Evolutionary conservation across 2,888 invertebrate species (phyloP).

Genomic region (Lymantria dispar): DNA sequence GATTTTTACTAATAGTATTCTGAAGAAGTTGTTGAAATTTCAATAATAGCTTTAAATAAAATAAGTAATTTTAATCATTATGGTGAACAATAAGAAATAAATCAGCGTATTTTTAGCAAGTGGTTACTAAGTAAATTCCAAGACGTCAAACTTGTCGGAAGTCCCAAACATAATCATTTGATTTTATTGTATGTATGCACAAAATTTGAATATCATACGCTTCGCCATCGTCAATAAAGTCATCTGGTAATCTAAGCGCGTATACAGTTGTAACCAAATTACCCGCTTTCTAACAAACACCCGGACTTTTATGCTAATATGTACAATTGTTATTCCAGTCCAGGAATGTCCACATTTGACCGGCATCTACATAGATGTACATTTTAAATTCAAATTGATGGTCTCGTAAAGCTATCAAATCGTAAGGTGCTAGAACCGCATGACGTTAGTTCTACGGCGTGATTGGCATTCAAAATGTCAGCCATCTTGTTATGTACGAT

Average conservation of each 20-base stretch:
- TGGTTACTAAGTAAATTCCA: conserved; percentile 34
- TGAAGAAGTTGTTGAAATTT: background rate
- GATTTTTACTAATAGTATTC: background rate
- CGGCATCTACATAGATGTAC: conserved; percentile 75
- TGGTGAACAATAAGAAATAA: conserved; percentile 19
- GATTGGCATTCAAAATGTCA: conserved; percentile 68
- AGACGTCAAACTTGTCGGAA: conserved; percentile 57
- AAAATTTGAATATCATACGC: conserved; percentile 58
- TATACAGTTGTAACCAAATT: conserved; percentile 76
- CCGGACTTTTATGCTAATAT: conserved; percentile 79
- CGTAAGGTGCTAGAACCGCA: conserved; percentile 69
- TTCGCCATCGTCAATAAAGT: conserved; percentile 55
- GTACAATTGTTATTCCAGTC: conserved; percentile 74
- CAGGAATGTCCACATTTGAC: conserved; percentile 78
- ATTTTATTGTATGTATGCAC: conserved; percentile 62
- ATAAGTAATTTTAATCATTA: conserved; percentile 10
- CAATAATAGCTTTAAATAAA: background rate
- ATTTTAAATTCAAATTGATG: conserved; percentile 80
- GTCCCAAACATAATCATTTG: conserved; percentile 61
- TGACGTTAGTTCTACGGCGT: conserved; percentile 64
- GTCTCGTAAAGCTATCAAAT: conserved; percentile 80
- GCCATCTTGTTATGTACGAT: conserved; percentile 66
- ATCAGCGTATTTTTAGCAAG: conserved; percentile 35
- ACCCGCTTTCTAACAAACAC: conserved; percentile 82
- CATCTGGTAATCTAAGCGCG: conserved; percentile 67